phyloP scores from a whole-genome alignment of 92 coral and sea anemone genomes.

The Virgularia gustaviana region DNA sequence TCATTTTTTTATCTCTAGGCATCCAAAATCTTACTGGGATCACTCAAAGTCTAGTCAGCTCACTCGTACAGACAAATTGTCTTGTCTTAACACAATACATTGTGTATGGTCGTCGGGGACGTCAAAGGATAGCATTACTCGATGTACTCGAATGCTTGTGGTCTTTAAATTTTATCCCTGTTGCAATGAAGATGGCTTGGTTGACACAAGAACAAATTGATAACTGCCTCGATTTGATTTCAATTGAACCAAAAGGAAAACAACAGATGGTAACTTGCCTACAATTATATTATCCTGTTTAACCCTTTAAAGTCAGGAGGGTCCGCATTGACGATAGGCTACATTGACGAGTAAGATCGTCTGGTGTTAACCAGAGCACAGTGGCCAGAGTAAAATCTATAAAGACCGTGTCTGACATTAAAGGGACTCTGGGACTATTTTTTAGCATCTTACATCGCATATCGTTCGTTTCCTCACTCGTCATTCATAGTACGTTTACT shows the following conservation, averaged over 20 bases:
- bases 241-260: conserved; percentile 55
- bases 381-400: too few relatives aligned
- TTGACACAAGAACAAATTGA: conserved; percentile 71
- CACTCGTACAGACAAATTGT: conserved; percentile 86
- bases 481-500: too few relatives aligned
- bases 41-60: conserved; percentile 41
- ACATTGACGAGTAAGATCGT: too few relatives aligned
- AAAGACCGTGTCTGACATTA: too few relatives aligned
- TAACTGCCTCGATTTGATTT: conserved; percentile 64
- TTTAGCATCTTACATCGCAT: too few relatives aligned
- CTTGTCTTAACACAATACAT: conserved; percentile 64
- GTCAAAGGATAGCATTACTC: conserved; percentile 56
- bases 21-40: neutral
- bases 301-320: neutral
- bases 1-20: neutral
- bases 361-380: too few relatives aligned
- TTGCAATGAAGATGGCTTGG: conserved; percentile 77
- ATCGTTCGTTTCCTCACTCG: too few relatives aligned
- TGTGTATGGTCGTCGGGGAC: conserved; percentile 40
- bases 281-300: neutral
- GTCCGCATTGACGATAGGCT: too few relatives aligned
- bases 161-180: conserved; percentile 63
- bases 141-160: conserved; percentile 80
- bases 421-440: too few relatives aligned
- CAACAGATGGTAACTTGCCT: conserved; percentile 78